Conservation (phyloP, 2,888 invertebrate genomes). For the Thymelicus sylvestris region DNA sequence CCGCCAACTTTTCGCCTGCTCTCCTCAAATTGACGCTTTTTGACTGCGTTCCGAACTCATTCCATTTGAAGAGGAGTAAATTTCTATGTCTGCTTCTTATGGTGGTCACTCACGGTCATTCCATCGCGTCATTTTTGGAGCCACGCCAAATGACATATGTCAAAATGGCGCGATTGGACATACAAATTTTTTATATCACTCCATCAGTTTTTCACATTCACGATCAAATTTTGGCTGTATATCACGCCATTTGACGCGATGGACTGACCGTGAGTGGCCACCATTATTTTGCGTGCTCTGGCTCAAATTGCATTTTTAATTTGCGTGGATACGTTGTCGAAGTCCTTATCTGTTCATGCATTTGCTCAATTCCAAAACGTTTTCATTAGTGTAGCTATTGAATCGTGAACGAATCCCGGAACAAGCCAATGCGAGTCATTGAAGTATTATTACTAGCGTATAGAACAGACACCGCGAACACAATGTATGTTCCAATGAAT, state of each 20-base stretch:
- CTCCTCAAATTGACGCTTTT: slow-evolving; percentile 46
- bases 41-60: slow-evolving; percentile 7
- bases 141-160: too few species aligned
- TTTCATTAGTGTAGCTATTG: slow-evolving; percentile 37
- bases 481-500: too few species aligned
- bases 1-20: slow-evolving; percentile 44
- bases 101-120: too few species aligned
- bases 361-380: slow-evolving; percentile 24
- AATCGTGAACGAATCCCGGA: slow-evolving; percentile 18
- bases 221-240: too few species aligned
- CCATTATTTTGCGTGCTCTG: not conserved
- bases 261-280: too few species aligned
- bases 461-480: too few species aligned
- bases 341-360: slow-evolving; percentile 24
- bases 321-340: not conserved
- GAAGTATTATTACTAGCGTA: too few species aligned
- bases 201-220: too few species aligned
- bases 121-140: too few species aligned
- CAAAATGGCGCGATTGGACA: too few species aligned
- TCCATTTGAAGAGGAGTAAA: not conserved
- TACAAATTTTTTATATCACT: too few species aligned
- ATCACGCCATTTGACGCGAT: too few species aligned
- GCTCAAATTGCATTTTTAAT: slow-evolving; percentile 8
- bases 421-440: slow-evolving; percentile 27
- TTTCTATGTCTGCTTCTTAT: not conserved